Conservation (phyloP, 2,797 vertebrate genomes). For the Diceros bicornis region DNA sequence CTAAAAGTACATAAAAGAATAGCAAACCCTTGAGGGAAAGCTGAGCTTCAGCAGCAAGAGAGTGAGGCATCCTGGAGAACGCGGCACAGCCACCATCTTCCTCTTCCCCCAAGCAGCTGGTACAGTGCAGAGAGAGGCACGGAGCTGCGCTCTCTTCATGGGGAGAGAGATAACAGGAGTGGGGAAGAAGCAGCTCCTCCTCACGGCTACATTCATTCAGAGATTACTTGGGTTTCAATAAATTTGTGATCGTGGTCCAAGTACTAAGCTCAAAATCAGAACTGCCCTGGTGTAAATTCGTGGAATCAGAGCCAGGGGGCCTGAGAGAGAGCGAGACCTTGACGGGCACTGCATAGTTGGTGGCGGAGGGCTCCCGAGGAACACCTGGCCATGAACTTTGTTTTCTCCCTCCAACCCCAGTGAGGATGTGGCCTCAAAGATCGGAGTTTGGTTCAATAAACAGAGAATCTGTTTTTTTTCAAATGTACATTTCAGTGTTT, state of each 20-base stretch:
- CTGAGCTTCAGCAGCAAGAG: neutral
- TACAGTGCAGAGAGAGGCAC: neutral
- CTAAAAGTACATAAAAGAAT: neutral
- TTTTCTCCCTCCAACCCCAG: neutral
- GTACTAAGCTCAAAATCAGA: neutral
- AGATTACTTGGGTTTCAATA: neutral
- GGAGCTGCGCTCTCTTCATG: neutral
- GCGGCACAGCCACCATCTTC: accelerated
- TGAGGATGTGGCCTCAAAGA: neutral
- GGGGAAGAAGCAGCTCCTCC: neutral
- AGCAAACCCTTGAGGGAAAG: neutral
- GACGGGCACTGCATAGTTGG: accelerated
- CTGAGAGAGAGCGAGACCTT: neutral
- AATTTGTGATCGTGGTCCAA: neutral
- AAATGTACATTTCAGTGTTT: neutral
- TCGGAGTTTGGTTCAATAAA: neutral
- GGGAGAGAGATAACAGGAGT: neutral
- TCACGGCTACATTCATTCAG: neutral
- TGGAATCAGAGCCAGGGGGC: neutral
- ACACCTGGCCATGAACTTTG: no score
- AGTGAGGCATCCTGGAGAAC: neutral
- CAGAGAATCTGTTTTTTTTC: neutral
- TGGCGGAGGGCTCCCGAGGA: no score
- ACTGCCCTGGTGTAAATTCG: neutral
- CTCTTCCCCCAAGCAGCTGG: no score